These are phyloP conservation scores for Euschistus heros DNA, from an alignment of 1,140 invertebrate genomes.

Conservation along the genomic window DNA sequence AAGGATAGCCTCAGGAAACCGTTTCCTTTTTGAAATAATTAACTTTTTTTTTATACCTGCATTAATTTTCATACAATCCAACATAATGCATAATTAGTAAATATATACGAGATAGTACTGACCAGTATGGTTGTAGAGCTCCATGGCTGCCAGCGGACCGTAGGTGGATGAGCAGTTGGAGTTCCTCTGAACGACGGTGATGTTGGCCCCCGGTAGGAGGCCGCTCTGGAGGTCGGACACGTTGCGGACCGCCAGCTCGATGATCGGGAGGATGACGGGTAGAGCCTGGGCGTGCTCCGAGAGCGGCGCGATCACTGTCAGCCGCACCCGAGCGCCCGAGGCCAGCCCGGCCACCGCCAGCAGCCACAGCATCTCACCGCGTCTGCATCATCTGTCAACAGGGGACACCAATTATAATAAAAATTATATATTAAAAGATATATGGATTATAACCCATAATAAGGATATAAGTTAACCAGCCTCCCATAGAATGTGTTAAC, in stretches of 20 bases:
- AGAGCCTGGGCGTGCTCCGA: slow-evolving; percentile 49
- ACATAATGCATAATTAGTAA: too few relatives aligned
- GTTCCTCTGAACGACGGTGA: slow-evolving; percentile 56
- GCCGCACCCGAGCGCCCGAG: slow-evolving; percentile 22
- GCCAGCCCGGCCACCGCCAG: slow-evolving; percentile 4
- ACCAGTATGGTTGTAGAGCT: slow-evolving; percentile 61
- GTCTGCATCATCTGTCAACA: background rate
- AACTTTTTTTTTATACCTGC: too few relatives aligned
- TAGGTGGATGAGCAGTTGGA: slow-evolving; percentile 67
- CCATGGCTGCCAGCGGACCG: slow-evolving; percentile 66
- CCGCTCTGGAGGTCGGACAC: slow-evolving; percentile 44
- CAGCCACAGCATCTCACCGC: slow-evolving; percentile 13
- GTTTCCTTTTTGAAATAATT: too few relatives aligned
- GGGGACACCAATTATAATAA: background rate
- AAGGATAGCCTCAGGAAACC: too few relatives aligned
- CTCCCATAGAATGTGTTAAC: too few relatives aligned
- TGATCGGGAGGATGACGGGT: slow-evolving; percentile 57
- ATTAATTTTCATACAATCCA: too few relatives aligned
- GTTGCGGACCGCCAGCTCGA: slow-evolving; percentile 56
- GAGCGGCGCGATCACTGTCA: slow-evolving; percentile 48
- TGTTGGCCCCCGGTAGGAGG: slow-evolving; percentile 51
- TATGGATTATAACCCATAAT: too few relatives aligned
- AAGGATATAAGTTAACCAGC: too few relatives aligned
- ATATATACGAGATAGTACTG: too few relatives aligned
- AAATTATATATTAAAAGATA: too few relatives aligned